Percentiles rank a stretch among this genome's conserved stretches.
Conservation (phyloP, 2,888 invertebrate genomes). For the Sclerodermus sp. region DNA sequence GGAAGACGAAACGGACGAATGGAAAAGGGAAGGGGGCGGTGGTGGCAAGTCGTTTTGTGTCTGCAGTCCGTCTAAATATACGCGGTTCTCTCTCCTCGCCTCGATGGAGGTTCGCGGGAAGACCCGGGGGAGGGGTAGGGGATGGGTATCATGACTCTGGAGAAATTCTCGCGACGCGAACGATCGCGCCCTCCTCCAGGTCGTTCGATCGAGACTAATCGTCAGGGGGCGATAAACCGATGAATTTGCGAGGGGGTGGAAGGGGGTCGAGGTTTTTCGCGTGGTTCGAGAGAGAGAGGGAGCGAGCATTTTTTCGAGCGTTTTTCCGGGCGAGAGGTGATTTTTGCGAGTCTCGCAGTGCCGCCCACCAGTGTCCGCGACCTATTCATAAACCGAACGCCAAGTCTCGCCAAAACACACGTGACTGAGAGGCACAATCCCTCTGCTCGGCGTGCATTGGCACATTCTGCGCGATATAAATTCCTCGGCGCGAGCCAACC, state of each 20-base stretch:
- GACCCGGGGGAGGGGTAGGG: slow-evolving; percentile 1
- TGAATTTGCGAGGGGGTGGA: too few relatives aligned
- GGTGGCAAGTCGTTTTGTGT: slow-evolving; percentile 52
- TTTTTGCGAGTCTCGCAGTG: too few relatives aligned
- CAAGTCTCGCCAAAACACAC: slow-evolving; percentile 18
- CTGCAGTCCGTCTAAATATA: slow-evolving; percentile 49
- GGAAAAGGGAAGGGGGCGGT: slow-evolving; percentile 22
- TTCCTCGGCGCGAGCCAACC: too few relatives aligned
- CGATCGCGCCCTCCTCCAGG: neutral
- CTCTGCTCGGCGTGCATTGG: too few relatives aligned
- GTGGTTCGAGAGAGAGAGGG: too few relatives aligned
- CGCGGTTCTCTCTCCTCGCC: slow-evolving; percentile 31
- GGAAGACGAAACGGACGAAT: neutral
- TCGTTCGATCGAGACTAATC: too few relatives aligned
- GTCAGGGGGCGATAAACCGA: too few relatives aligned
- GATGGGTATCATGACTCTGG: slow-evolving; percentile 14
- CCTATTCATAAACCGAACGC: slow-evolving; percentile 22
- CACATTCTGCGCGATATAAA: too few relatives aligned
- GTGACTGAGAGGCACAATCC: slow-evolving; percentile 13
- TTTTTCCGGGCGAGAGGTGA: too few relatives aligned
- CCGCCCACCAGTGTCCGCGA: neutral
- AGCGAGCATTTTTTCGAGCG: too few relatives aligned
- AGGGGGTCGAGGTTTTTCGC: too few relatives aligned
- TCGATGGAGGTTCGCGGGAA: slow-evolving; percentile 20
- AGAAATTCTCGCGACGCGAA: slow-evolving; percentile 12